Evolutionary conservation across 2,888 invertebrate species (phyloP), one percentile per base, ranked within the genome.

Genomic region (Pimpla rufipes): DNA sequence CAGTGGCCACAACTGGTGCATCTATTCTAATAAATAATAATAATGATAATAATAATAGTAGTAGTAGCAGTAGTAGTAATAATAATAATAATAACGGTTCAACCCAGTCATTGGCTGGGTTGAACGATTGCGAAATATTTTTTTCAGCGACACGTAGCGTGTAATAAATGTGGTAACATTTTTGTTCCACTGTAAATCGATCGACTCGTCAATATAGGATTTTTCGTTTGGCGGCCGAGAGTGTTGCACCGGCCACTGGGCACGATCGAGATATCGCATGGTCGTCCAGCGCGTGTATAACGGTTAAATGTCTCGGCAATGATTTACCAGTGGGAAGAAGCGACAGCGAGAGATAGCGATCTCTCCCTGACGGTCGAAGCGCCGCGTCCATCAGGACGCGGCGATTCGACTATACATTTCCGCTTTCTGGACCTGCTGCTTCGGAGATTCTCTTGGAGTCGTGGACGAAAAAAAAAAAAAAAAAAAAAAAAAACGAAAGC

Each of bases 301-400:
- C 86, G 88, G 91, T 91, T 91, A 88, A 91, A 91, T 91, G 91
- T 91, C 88, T 89, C 90, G 91, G 91, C 91, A 91, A 91, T 91
- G 91, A 91, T 91, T 91, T 91, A 91, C 85, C 85, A 88, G 81
- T 84, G 84, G 85, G 85, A 81, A 86, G 16, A 55, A 59, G 80
- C 79, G 83, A 83, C 66, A 87, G 83, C 86, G 88, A 86, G 86
- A 88, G 90, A 90, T 89, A 87, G 81, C 42, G 71, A 84, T 84
- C 79, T 79, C 42, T 40, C 45, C 42, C 74, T 70, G 77, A 86
- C 83, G 77, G 47, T 59, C 50, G 59, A 29, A 62, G 37, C 5
- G 29, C 67, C 55, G 57, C 68, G 59, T 85, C 82, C 81, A 82
- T 85, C 81, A 55, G 45, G 57, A 13, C 59, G 50, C 57, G n/a